phyloP scores from a whole-genome alignment of 2,888 invertebrate genomes.

The Anoncus sp. region DNA sequence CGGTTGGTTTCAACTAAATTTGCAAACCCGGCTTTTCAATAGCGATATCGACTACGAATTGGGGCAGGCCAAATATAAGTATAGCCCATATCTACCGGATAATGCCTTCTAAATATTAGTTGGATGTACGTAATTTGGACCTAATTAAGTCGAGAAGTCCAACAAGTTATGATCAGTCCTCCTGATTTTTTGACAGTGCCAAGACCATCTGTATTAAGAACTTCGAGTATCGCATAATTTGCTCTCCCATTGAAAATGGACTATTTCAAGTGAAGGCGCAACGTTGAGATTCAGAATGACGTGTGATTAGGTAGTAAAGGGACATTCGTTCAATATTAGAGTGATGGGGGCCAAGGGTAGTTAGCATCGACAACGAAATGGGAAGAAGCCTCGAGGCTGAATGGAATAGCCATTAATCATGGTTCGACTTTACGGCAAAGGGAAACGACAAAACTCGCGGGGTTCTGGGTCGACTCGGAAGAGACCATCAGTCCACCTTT shows the following conservation, averaged over 20 bases:
- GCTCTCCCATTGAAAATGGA: background rate
- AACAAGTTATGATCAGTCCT: no score
- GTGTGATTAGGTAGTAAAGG: background rate
- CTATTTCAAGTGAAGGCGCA: background rate
- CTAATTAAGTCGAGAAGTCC: no score
- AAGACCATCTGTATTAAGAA: background rate
- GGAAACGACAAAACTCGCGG: slow-evolving; percentile 8
- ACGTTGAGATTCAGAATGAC: slow-evolving; percentile 15
- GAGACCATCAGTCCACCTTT: slow-evolving; percentile 11
- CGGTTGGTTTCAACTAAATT: no score
- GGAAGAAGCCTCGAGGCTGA: slow-evolving; percentile 5
- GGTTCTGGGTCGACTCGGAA: background rate
- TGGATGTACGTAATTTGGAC: no score
- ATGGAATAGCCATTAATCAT: slow-evolving; percentile 36
- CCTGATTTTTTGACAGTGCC: no score
- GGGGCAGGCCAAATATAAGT: no score
- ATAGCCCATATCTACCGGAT: no score
- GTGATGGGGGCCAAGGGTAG: slow-evolving; percentile 8
- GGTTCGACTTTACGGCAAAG: slow-evolving; percentile 25
- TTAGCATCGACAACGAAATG: slow-evolving; percentile 18
- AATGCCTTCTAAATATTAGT: no score
- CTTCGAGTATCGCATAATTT: no score
- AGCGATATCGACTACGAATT: no score
- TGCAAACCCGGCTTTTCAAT: no score
- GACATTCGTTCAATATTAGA: slow-evolving; percentile 7